Conservation (phyloP, 1,140 invertebrate species). For the Solen grandis region DNA sequence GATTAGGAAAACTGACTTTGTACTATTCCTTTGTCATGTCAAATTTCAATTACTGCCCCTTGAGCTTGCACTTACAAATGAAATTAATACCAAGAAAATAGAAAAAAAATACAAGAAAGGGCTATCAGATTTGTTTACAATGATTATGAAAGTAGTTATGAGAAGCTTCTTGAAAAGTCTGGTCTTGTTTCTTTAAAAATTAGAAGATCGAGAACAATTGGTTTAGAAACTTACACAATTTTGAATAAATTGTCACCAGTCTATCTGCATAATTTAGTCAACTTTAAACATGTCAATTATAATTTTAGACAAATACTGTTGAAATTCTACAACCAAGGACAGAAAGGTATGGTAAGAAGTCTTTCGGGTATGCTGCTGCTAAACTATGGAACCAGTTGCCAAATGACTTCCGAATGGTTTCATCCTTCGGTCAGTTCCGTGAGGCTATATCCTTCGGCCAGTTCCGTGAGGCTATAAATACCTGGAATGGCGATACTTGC, state of each 20-base stretch:
- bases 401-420: no score
- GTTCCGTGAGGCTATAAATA: no score
- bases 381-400: slow-evolving; percentile 12
- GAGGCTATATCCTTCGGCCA: no score
- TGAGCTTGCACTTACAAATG: no score
- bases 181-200: slow-evolving; percentile 32
- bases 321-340: background rate
- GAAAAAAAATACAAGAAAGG: no score
- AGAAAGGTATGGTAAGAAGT: slow-evolving; percentile 28
- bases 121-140: background rate
- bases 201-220: slow-evolving; percentile 19
- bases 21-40: no score
- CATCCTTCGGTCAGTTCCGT: slow-evolving; percentile 14
- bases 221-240: background rate
- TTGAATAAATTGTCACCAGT: background rate
- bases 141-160: background rate
- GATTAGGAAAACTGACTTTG: no score
- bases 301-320: slow-evolving; percentile 21
- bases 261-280: slow-evolving; percentile 15
- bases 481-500: no score
- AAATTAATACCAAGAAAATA: slow-evolving; percentile 2
- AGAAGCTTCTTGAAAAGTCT: slow-evolving; percentile 3
- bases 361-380: slow-evolving; percentile 37
- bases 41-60: no score
- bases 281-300: slow-evolving; percentile 8